phyloP scores from a whole-genome alignment of 2,113 vertebrate species.

The Hirundichthys speculiger region DNA sequence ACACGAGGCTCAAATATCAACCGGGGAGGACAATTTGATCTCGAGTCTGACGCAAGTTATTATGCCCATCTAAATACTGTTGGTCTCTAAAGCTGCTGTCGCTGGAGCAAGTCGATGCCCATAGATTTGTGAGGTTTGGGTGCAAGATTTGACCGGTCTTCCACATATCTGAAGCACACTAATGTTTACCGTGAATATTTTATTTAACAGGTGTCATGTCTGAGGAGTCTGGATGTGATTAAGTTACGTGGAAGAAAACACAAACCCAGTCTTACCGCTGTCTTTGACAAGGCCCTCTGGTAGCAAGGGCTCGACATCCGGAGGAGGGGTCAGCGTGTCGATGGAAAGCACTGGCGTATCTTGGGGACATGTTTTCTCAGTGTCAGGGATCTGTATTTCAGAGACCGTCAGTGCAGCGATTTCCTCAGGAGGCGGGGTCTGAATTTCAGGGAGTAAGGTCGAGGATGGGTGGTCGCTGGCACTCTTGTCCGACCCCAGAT shows the following conservation, averaged over 20 bases:
- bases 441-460: slow-evolving; percentile 70
- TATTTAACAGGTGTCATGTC: too few species aligned
- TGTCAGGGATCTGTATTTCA: slow-evolving; percentile 49
- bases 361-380: slow-evolving; percentile 56
- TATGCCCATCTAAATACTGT: too few species aligned
- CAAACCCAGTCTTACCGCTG: slow-evolving; percentile 47
- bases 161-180: too few species aligned
- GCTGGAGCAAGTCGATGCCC: too few species aligned
- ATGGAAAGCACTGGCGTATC: slow-evolving; percentile 69
- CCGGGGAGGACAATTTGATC: not conserved
- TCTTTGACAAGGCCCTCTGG: slow-evolving; percentile 51
- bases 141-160: too few species aligned
- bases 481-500: slow-evolving; percentile 27
- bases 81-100: too few species aligned
- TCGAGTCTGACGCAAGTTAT: too few species aligned
- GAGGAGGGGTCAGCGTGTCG: slow-evolving; percentile 80
- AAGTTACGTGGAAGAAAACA: not conserved
- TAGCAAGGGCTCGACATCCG: slow-evolving; percentile 66
- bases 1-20: too few species aligned
- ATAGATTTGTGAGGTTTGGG: too few species aligned
- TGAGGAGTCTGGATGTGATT: too few species aligned
- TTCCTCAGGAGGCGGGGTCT: slow-evolving; percentile 80
- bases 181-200: too few species aligned
- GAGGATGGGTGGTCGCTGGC: slow-evolving; percentile 25
- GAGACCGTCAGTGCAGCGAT: slow-evolving; percentile 25